A percentile compares a stretch with the other conserved stretches of the same genome.
Evolutionary conservation across 2,888 invertebrate species (phyloP).

Genomic region (Seira musarum): DNA sequence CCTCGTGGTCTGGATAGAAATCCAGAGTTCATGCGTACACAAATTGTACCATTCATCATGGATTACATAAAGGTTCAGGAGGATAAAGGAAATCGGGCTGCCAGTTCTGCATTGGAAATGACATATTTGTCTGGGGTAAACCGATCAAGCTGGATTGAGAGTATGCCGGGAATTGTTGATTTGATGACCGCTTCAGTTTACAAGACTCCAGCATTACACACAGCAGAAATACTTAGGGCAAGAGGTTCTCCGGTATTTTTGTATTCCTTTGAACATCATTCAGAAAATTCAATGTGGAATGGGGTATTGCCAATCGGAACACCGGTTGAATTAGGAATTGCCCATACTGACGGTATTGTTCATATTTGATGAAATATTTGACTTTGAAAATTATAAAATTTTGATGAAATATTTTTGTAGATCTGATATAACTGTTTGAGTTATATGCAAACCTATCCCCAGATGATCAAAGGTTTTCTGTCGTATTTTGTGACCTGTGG

Average conservation of each 20-base stretch:
- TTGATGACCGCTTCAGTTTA: constrained; percentile 19
- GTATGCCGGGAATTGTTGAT: constrained; percentile 59
- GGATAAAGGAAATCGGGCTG: constrained; percentile 17
- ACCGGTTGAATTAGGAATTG: constrained; percentile 8
- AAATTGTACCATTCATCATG: constrained; percentile 51
- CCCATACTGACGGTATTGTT: constrained; percentile 21
- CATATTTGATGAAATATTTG: background rate
- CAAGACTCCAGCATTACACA: constrained; percentile 25
- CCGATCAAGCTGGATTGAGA: constrained; percentile 54
- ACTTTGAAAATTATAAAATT: background rate
- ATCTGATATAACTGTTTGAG: constrained; percentile 35
- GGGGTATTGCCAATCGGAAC: background rate
- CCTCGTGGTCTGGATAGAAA: constrained; percentile 35
- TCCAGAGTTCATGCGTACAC: constrained; percentile 46
- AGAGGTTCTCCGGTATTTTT: constrained; percentile 20
- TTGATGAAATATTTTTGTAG: background rate
- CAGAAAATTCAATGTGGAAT: constrained; percentile 22
- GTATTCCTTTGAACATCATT: constrained; percentile 42
- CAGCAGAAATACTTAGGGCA: constrained; percentile 26
- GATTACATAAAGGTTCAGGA: constrained; percentile 38
- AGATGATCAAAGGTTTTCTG: constrained; percentile 22
- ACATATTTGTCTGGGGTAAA: constrained; percentile 48
- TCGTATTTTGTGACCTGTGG: constrained; percentile 27
- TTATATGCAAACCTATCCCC: background rate
- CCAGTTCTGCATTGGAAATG: constrained; percentile 44